Conservation (phyloP, 2,113 vertebrate genomes). For the Syngnathus typhle region DNA sequence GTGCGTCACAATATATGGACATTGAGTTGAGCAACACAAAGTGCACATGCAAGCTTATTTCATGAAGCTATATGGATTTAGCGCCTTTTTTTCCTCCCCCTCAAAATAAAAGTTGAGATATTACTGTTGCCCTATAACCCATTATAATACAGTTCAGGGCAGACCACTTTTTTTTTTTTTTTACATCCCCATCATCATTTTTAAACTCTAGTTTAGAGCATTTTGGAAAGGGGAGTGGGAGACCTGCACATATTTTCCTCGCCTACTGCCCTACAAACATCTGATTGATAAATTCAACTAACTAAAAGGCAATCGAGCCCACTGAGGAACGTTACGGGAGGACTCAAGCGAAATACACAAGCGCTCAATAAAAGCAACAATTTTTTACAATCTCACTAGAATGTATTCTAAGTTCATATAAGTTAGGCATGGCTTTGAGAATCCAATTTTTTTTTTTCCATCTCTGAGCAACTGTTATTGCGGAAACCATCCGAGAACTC, state of each 20-base stretch:
- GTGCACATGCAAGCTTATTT: conserved; percentile 68
- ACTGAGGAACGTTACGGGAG: conserved; percentile 29
- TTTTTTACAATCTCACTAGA: conserved; percentile 31
- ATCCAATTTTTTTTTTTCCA: conserved; percentile 13
- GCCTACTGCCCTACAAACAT: conserved; percentile 40
- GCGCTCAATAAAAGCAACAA: conserved; percentile 44
- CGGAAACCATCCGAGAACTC: conserved; percentile 16
- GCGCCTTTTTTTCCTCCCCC: conserved; percentile 7
- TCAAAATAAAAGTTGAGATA: conserved; percentile 25
- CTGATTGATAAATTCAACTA: conserved; percentile 42
- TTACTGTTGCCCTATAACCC: conserved; percentile 16
- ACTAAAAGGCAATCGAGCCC: conserved; percentile 28
- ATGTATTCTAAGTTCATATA: conserved; percentile 37
- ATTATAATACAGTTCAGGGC: conserved; percentile 34
- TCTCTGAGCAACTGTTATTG: conserved; percentile 28
- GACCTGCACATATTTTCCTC: conserved; percentile 12
- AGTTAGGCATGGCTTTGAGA: conserved; percentile 48
- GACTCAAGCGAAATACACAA: conserved; percentile 36
- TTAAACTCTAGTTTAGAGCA: conserved; percentile 2
- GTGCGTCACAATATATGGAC: conserved; percentile 58
- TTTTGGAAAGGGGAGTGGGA: neutral
- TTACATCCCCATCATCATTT: conserved; percentile 19
- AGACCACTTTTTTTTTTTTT: conserved; percentile 10
- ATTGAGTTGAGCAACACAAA: conserved; percentile 71
- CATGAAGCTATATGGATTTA: conserved; percentile 32